Base-by-base conservation (phyloP, 2,888 invertebrate species). In the Pristionchus arcanus region DNA sequence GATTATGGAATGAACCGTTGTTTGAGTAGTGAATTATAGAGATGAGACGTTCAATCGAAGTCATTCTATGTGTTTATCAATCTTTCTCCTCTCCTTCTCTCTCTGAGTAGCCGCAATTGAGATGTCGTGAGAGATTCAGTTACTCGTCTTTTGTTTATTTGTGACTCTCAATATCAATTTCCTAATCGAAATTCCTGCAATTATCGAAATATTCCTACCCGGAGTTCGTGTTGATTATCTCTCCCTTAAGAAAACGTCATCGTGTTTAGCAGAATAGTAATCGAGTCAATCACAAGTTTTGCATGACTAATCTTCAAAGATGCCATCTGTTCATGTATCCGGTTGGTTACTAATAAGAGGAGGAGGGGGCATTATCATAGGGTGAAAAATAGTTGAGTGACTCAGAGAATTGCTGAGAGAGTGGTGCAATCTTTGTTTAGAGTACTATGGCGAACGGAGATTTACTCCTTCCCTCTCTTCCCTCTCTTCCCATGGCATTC, bases 1-100 rank as follows among this genome's bases (percentile, higher is more conserved):
- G 81, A 81, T 81, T 81, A 81, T 81, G 49, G 34, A 81, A n/a
- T 81, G 49, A 49, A 81, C 81, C 49, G 28, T 15, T 81, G 81
- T 81, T 81, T 81, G 81, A 81, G 42, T 34, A 81, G 81, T 81
- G 81, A 81, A 81, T 81, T 81, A 81, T 81, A n/a, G 42, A 21
- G 49, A 81, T 42, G 42, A 81, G 81, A 81, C 81, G 81, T 81
- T 81, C 81, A n/a, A 81, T 81, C n/a, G 13, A n/a, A 53, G 81
- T 49, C 81, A 53, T 81, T 28, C n/a, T 53, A 21, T 42, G 81
- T 49, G 7, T 81, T 81, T 81, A 81, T 81, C 81, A 81, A 53
- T 74, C 74, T 34, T 74, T 21, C 68, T 49, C 42, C 37, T n/a
- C 74, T 74, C 74, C 42, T 37, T 74, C 74, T 11, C 37, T 74